phyloP scores from a whole-genome alignment of 2,888 invertebrate genomes.

The Eremobia ochroleuca region DNA sequence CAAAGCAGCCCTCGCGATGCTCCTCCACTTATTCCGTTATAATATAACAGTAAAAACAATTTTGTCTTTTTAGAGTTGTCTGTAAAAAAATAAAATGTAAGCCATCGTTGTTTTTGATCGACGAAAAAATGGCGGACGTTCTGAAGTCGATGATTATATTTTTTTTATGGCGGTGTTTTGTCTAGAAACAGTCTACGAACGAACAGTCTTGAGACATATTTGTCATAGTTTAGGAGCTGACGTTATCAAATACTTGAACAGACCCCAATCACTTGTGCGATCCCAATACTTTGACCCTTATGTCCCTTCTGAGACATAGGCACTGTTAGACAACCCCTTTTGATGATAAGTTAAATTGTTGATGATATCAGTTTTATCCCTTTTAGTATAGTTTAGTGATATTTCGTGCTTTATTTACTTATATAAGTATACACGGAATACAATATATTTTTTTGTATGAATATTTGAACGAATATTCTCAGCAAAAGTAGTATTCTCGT shows the following conservation, averaged over 20 bases:
- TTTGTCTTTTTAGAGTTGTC: neutral
- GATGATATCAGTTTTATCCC: neutral
- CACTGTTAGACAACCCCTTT: neutral
- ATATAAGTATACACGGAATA: neutral
- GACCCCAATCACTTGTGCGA: neutral
- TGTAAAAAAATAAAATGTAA: neutral
- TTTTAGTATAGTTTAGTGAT: neutral
- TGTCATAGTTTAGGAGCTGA: neutral
- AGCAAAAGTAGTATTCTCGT: neutral
- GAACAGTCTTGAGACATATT: neutral
- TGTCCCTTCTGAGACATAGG: neutral
- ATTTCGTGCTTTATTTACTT: neutral
- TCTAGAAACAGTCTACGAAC: neutral
- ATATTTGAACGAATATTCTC: neutral
- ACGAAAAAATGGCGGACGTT: neutral
- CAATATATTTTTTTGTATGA: neutral
- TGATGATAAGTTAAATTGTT: conserved; percentile 11
- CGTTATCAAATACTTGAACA: conserved; percentile 24
- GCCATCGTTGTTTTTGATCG: neutral
- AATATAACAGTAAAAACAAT: neutral
- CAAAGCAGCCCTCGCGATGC: no score
- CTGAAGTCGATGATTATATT: neutral
- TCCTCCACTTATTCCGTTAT: no score
- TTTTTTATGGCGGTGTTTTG: neutral
- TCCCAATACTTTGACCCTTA: conserved; percentile 4